These are phyloP conservation scores for Pristionchus fissidentatus DNA, from an alignment of 2,888 invertebrate genomes.

Conservation along the genomic window DNA sequence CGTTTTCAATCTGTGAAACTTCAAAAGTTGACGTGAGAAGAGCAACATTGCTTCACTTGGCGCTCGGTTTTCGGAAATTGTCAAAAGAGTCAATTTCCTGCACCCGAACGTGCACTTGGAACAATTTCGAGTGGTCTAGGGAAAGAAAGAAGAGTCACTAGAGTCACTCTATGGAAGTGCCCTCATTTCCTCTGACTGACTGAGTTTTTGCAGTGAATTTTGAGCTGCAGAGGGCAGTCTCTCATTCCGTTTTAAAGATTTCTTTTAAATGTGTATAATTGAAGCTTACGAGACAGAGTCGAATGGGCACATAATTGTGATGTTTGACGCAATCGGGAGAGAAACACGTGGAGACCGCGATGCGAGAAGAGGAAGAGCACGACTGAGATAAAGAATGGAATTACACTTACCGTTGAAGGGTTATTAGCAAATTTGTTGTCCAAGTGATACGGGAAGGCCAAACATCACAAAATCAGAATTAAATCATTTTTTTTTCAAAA, in stretches of 20 bases:
- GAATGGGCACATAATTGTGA: constrained; percentile 94
- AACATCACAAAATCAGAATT: not conserved
- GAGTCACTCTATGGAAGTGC: too few species aligned
- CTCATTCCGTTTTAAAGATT: not conserved
- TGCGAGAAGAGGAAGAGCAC: constrained; percentile 79
- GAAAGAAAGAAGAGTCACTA: too few species aligned
- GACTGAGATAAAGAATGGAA: not conserved
- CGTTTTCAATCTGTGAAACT: not conserved
- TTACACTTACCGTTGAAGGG: not conserved
- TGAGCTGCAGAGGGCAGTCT: not conserved
- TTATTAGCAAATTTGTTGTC: too few species aligned
- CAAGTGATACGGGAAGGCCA: too few species aligned
- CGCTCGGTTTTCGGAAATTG: too few species aligned
- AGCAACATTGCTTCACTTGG: not conserved
- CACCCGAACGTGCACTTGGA: too few species aligned
- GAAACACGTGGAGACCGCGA: constrained; percentile 95
- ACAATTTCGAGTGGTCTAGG: too few species aligned
- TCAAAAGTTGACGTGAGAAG: not conserved
- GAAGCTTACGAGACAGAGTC: constrained; percentile 78
- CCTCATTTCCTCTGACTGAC: constrained; percentile 30
- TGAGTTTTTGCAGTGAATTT: too few species aligned
- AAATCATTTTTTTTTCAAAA: not conserved
- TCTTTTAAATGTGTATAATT: constrained; percentile 72
- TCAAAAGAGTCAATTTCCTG: too few species aligned
- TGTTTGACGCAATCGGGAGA: constrained; percentile 95